Base-by-base conservation (phyloP, 1,140 invertebrate genomes). In the Brachionus angularis region DNA sequence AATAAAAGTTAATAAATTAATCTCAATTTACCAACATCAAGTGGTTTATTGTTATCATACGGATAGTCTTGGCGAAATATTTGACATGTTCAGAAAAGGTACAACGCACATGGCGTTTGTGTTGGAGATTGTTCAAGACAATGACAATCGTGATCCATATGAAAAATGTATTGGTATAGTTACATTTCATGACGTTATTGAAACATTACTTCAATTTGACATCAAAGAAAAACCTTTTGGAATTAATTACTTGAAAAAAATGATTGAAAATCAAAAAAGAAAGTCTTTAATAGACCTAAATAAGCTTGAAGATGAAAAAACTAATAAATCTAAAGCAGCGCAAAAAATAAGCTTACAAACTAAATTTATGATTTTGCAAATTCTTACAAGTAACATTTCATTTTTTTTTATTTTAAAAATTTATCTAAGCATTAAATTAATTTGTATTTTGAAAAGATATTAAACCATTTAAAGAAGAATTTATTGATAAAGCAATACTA, bases 41-140 rank as follows among this genome's bases (percentile, higher is more conserved):
- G 90, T 93, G 76, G 89, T 93, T 78, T 96, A 92, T 81, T 90
- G 97, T 16, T 95, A 95, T 79, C 90, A 94, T 78, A 93, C 98
- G 79, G 88, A 91, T 49, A 95, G 91, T 0, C 83, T 98, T n/a
- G 91, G 96, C 77, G 85, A 91, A 33, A 93, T 98, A 87, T 89
- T 98, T 76, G 91, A 91, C 79, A 92, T 96, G 78, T 98, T 98
- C 76, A 96, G 96, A 83, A 92, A 92, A 84, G 90, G 90, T 88
- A 33, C 5, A 21, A 33, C 27, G 3, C 53, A 58, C 23, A 36
- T 58, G 25, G 25, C 27, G 29, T 33, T 58, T 58, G 53, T 58
- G 5, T 21, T 23, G n/a, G 33, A 58, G n/a, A 5, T 23, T n/a
- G 5, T n/a, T n/a, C n/a, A 8, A n/a, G 12, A 55, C 10, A n/a